Base-by-base conservation (phyloP, 2,888 invertebrate species). In the Drosophila quinaria region DNA sequence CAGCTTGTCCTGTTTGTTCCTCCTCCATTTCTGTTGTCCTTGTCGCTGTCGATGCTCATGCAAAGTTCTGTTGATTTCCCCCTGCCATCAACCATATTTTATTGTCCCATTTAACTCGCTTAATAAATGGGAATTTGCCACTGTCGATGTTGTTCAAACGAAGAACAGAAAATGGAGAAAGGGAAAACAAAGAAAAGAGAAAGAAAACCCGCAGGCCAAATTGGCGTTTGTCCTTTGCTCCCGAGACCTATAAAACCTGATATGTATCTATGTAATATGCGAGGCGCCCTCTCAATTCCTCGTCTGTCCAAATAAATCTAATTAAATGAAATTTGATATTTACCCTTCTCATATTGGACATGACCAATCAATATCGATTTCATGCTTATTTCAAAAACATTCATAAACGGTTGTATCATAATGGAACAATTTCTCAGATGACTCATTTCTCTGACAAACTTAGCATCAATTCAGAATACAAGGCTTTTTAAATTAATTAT, bases 301-400 rank as follows among this genome's bases (percentile, higher is more conserved):
- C 22, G 33, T 64, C 47, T 50, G 54, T 50, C 22, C 74, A 74
- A 74, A 85, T 78, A 85, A 80, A 78, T 85, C 70, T 81, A 80
- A 80, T 80, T 80, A 80, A 85, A 80, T 78, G 75, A 74, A 80
- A 80, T 74, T 85, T 78, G 81, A 80, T 80, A 80, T 67, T 52
- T 65, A 52, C 37, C 60, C 49, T 44, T 33, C 41, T 35, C 52
- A 49, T 61, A 44, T 60, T 56, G 54, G 58, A 39, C 15, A 25
- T n/a, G 33, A 15, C 49, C 70, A 50, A 80, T 80, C 33, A 46
- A n/a, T 59, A 58, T 50, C 54, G 66, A 61, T 72, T 39, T 19
- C 9, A 11, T 19, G 42, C 11, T 19, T 19, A 5, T 42, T 22
- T 19, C 22, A 44, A 8, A 19, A 22, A 22, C 33, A 54, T 49